Conservation (phyloP, 2,113 vertebrate species). For the Carassius gibelio region DNA sequence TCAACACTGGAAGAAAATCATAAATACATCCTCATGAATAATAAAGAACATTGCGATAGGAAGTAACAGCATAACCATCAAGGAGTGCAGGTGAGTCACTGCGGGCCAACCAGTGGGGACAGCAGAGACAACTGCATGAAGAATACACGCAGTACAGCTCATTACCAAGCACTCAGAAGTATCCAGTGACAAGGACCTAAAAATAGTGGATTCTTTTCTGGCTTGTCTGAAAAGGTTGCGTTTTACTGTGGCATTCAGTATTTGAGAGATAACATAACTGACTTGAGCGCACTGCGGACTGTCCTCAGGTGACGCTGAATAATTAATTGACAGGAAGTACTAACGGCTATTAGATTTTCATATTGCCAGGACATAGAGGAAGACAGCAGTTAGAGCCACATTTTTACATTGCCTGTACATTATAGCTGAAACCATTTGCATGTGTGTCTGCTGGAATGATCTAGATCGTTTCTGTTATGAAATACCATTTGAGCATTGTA, state of each 20-base stretch:
- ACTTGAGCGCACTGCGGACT: neutral
- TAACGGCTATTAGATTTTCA: conserved; percentile 39
- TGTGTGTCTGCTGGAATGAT: neutral
- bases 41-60: neutral
- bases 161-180: conserved; percentile 21
- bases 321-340: conserved; percentile 51
- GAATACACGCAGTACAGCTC: conserved; percentile 6
- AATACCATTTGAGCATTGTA: neutral
- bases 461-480: neutral
- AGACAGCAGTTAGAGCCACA: neutral
- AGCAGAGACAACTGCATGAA: neutral
- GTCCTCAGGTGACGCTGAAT: conserved; percentile 49
- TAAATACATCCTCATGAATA: neutral
- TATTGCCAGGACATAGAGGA: conserved; percentile 16
- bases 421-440: neutral
- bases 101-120: neutral
- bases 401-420: neutral
- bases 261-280: conserved; percentile 42
- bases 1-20: neutral
- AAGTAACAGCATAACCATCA: neutral
- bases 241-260: conserved; percentile 22
- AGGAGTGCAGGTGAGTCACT: neutral
- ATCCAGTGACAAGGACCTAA: conserved; percentile 39
- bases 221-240: conserved; percentile 45
- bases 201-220: conserved; percentile 41